Conservation (phyloP, 64 coral and sea anemone genomes). For the Cladopsammia gracilis region DNA sequence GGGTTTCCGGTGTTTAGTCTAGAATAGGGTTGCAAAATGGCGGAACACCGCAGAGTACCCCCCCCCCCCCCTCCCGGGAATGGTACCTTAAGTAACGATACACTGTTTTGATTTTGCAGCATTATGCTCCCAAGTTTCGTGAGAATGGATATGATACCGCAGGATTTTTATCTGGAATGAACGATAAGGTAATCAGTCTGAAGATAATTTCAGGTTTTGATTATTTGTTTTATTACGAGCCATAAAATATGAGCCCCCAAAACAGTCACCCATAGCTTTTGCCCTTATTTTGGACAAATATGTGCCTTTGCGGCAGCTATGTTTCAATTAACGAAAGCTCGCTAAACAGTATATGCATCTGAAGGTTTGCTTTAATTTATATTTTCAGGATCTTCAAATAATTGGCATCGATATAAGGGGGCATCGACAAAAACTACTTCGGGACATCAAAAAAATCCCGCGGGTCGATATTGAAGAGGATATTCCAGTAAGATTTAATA, state of each 20-base stretch:
- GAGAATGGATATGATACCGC: background rate
- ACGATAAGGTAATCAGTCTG: background rate
- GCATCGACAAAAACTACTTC: constrained; percentile 63
- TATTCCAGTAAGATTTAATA: constrained; percentile 57
- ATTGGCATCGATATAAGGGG: constrained; percentile 67
- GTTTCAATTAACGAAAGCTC: no score
- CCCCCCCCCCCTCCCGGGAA: no score
- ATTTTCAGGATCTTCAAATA: constrained; percentile 49
- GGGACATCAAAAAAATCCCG: constrained; percentile 74
- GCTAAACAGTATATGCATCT: no score
- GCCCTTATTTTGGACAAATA: no score
- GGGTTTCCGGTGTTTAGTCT: no score
- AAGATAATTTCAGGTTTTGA: background rate
- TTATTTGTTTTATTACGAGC: background rate
- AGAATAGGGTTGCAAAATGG: no score
- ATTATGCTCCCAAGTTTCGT: background rate
- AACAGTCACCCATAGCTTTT: no score
- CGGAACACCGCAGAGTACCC: no score
- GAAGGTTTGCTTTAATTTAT: background rate
- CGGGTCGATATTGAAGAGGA: constrained; percentile 75
- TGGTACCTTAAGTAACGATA: no score
- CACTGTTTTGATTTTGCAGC: background rate
- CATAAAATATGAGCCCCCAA: no score
- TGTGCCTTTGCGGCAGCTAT: no score
- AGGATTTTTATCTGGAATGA: background rate